These are phyloP conservation scores for Stenopsyche tienmushanensis DNA, from an alignment of 1,140 invertebrate species.

Conservation along the genomic window DNA sequence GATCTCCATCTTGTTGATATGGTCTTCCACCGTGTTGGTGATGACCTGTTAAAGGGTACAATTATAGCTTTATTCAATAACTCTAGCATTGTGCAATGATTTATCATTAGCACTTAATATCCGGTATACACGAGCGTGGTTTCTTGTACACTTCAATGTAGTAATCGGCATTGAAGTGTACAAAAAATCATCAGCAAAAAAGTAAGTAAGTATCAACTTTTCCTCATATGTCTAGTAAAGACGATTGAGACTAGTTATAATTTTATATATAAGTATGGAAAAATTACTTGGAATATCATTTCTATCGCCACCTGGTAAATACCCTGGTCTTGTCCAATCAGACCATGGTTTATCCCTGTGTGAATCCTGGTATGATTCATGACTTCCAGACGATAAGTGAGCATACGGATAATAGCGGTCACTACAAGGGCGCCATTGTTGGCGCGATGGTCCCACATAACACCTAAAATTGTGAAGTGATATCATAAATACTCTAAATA, in stretches of 20 bases:
- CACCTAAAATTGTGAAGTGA: conserved; percentile 59
- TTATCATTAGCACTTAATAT: no score
- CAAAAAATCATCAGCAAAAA: no score
- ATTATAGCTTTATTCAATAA: conserved; percentile 2
- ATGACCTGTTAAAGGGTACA: conserved; percentile 4
- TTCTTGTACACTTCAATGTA: no score
- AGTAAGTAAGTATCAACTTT: no score
- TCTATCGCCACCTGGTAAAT: conserved; percentile 25
- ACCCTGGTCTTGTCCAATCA: background rate
- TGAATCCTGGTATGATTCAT: conserved; percentile 76
- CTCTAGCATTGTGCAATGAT: background rate
- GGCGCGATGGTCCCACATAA: conserved; percentile 69
- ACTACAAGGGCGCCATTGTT: conserved; percentile 82
- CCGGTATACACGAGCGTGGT: no score
- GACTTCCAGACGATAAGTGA: conserved; percentile 54
- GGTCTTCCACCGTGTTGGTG: conserved; percentile 38
- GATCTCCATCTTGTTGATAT: conserved; percentile 48
- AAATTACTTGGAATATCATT: conserved; percentile 35
- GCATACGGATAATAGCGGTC: conserved; percentile 72
- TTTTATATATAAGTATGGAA: background rate
- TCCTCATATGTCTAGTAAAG: no score
- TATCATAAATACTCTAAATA: conserved; percentile 1
- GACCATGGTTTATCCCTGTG: conserved; percentile 54
- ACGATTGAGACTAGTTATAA: background rate
- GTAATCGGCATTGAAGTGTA: no score